Base-by-base conservation (phyloP, 2,888 invertebrate genomes). In the Ethmia dodecea region DNA sequence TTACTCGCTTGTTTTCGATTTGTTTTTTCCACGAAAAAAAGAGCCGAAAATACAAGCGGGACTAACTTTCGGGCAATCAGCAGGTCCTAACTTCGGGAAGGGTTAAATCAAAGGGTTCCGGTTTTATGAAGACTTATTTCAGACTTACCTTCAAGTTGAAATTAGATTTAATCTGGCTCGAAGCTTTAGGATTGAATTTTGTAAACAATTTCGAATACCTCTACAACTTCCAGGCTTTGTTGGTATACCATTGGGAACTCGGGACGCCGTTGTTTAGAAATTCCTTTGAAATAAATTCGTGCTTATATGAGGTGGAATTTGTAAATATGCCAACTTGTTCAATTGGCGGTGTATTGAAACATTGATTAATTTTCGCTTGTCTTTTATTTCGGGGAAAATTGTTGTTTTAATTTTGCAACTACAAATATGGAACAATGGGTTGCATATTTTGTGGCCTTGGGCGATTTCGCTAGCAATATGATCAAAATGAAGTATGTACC, bases 91-190 rank as follows among this genome's bases (percentile, higher is more conserved):
- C 77, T 80, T 75, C 54, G 63, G 59, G 65, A 74, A 75, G 80
- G 83, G 84, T 84, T 81, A 81, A 86, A 86, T 86, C 84, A 84
- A 86, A 84, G 83, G 81, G 83, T 78, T 79, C 78, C 77, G 77
- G 80, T 86, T 83, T 83, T 84, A 84, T 83, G 81, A 83, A 84
- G 84, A 84, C 83, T 86, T 84, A 84, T 86, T 84, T 83, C 74
- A 80, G 84, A 81, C 83, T 86, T 86, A 83, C 83, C 84, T 81
- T 77, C 67, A 76, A 84, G 80, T 86, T 84, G 78, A 83, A 84
- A 86, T 86, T 86, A 84, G 84, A 86, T 86, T 86, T 84, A 84
- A 84, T 84, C 86, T 77, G 83, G 73, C 80, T 75, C 79, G 78
- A 71, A 81, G 84, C 79, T 83, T 80, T 77, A 78, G 81, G 84